Evolutionary conservation across 2,797 vertebrate genomes (phyloP).

Genomic region (Spea hammondii): DNA sequence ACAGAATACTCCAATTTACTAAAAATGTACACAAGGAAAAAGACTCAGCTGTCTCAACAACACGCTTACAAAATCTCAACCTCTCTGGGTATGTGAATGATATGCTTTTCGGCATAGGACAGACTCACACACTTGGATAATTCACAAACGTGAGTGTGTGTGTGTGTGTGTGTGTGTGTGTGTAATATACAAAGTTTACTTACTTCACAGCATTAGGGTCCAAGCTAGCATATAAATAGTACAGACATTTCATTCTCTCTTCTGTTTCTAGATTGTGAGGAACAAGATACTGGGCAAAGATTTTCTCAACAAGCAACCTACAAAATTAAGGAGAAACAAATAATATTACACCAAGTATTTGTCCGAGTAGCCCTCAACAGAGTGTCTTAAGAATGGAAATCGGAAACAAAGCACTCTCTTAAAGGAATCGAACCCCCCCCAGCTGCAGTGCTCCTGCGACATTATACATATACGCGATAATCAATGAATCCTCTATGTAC

Average conservation of each 20-base stretch:
- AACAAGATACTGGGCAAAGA: slow-evolving; percentile 97
- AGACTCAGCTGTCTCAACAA: too few relatives aligned
- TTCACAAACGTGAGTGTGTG: background rate
- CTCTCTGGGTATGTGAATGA: too few relatives aligned
- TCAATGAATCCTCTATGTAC: slow-evolving; percentile 51
- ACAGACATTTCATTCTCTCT: slow-evolving; percentile 98
- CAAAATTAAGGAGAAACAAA: slow-evolving; percentile 37
- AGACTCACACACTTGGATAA: slow-evolving; percentile 28
- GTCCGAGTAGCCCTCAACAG: background rate
- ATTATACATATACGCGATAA: too few relatives aligned
- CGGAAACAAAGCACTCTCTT: background rate
- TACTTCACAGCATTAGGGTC: slow-evolving; percentile 98
- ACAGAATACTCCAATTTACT: too few relatives aligned
- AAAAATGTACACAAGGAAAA: too few relatives aligned
- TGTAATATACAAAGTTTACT: slow-evolving; percentile 53
- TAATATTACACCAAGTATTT: background rate
- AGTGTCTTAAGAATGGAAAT: background rate
- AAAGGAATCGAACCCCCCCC: too few relatives aligned
- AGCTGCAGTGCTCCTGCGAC: too few relatives aligned
- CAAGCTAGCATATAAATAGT: slow-evolving; percentile 97
- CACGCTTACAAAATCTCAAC: too few relatives aligned
- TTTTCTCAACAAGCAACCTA: slow-evolving; percentile 97
- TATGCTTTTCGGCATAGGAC: background rate
- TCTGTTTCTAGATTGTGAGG: slow-evolving; percentile 97
- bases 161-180: too few relatives aligned